Percentiles rank a stretch among this genome's conserved stretches.
These are phyloP conservation scores for Eupristina koningsbergeri DNA, from an alignment of 1,140 invertebrate genomes.

Conservation along the genomic window DNA sequence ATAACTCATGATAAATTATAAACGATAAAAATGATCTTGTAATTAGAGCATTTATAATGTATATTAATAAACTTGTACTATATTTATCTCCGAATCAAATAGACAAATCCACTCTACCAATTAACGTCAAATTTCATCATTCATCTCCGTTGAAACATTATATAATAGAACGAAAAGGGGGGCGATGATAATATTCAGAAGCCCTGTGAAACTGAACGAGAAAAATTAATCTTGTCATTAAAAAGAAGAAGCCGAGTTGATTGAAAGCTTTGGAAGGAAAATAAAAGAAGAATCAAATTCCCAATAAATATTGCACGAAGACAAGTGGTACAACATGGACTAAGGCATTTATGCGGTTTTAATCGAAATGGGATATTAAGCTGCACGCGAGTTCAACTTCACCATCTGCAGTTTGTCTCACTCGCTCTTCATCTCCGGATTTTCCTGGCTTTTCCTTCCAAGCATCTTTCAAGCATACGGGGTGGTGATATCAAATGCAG, in stretches of 20 bases:
- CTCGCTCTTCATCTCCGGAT: not conserved
- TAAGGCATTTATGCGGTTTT: not conserved
- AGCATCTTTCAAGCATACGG: not conserved
- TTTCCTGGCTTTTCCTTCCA: not conserved
- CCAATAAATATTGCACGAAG: slow-evolving; percentile 4
- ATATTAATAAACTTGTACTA: too few species aligned
- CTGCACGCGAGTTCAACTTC: not conserved
- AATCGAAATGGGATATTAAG: slow-evolving; percentile 7
- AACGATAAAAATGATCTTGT: too few species aligned
- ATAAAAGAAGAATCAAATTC: not conserved
- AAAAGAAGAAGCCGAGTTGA: not conserved
- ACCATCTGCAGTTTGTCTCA: not conserved
- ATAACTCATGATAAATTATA: too few species aligned
- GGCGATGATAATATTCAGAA: not conserved
- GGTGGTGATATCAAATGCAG: not conserved
- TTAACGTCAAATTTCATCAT: too few species aligned
- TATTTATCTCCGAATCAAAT: too few species aligned
- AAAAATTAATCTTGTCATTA: not conserved
- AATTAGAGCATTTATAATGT: too few species aligned
- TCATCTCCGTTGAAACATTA: too few species aligned
- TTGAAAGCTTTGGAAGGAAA: not conserved
- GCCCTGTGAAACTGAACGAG: not conserved
- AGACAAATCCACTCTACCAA: too few species aligned
- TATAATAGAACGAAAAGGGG: not conserved
- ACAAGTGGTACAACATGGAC: not conserved